Base-by-base conservation (phyloP, 1,140 invertebrate genomes). In the Phymastichus coffea region DNA sequence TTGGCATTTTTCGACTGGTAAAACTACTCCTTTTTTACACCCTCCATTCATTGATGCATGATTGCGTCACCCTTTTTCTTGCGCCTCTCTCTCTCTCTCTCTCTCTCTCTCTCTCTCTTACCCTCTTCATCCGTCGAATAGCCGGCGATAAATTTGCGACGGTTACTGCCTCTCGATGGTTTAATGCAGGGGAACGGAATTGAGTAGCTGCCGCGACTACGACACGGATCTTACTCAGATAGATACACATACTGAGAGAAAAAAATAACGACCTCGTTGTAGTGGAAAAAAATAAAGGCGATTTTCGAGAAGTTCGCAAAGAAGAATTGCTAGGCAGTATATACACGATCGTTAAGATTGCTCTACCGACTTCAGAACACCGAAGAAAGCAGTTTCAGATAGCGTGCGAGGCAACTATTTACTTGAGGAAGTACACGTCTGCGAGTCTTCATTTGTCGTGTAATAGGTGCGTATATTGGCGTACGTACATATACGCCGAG, bases 81-180 rank as follows among this genome's bases (percentile, higher is more conserved):
- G n/a, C n/a, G n/a, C n/a, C 22, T 30, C 15, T 19, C 26, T 26
- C 17, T 19, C 20, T 22, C 22, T 52, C 35, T 51, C 33, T 22
- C 35, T 52, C 48, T 9, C 10, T 14, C n/a, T n/a, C n/a, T 47
- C 43, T 33, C 30, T 47, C n/a, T 41, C 37, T 49, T 41, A 33
- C 55, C 37, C 55, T 49, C 44, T 57, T 41, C 25, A 30, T 22
- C 26, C 19, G 47, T 25, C 3, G 66, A 72, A 77, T 70, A 67
- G 71, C 64, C 64, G 65, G 63, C 70, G 71, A 78, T 77, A 78
- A 77, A 78, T 78, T 78, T 72, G 69, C 73, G 71, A 70, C 70
- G 71, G 72, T 77, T 73, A 75, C 71, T 72, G 72, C 70, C 72
- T 76, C 73, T 71, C 74, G 73, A 78, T 78, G 70, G 69, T 70